These are phyloP conservation scores for Notechis scutatus DNA, from an alignment of 2,113 vertebrate genomes.

Conservation along the genomic window DNA sequence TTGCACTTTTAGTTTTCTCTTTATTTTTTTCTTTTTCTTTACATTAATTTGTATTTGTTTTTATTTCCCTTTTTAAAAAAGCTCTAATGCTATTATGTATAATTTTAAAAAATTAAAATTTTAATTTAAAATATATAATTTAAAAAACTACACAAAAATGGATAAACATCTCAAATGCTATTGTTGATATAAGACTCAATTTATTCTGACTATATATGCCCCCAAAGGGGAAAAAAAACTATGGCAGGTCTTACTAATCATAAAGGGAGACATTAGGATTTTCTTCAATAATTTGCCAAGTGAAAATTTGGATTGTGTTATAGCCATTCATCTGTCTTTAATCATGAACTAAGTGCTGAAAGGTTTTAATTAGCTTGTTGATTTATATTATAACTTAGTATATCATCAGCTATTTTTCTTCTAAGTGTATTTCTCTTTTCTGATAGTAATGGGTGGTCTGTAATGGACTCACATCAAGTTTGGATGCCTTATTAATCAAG, in stretches of 20 bases:
- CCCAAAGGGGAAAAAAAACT: not conserved
- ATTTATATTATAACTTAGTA: not conserved
- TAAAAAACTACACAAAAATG: not conserved
- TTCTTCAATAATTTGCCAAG: not conserved
- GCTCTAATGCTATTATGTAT: not conserved
- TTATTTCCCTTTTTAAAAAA: not conserved
- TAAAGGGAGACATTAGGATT: not conserved
- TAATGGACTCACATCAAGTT: not conserved
- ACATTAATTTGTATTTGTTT: not conserved
- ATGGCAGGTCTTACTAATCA: not conserved
- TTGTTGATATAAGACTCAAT: not conserved
- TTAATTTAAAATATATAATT: not conserved
- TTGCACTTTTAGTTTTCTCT: not conserved
- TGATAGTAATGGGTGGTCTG: conserved; percentile 1
- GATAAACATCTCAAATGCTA: too few species aligned
- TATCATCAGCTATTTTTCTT: not conserved
- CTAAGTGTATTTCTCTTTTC: not conserved
- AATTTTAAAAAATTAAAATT: too few species aligned
- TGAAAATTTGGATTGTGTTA: not conserved
- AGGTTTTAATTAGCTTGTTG: not conserved
- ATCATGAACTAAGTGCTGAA: not conserved
- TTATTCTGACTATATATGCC: not conserved
- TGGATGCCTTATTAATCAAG: not conserved
- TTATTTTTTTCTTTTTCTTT: not conserved
- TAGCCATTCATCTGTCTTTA: not conserved